Percentiles rank a stretch among this genome's conserved stretches.
phyloP scores from a whole-genome alignment of 2,113 vertebrate species.

The Poecilia latipinna region DNA sequence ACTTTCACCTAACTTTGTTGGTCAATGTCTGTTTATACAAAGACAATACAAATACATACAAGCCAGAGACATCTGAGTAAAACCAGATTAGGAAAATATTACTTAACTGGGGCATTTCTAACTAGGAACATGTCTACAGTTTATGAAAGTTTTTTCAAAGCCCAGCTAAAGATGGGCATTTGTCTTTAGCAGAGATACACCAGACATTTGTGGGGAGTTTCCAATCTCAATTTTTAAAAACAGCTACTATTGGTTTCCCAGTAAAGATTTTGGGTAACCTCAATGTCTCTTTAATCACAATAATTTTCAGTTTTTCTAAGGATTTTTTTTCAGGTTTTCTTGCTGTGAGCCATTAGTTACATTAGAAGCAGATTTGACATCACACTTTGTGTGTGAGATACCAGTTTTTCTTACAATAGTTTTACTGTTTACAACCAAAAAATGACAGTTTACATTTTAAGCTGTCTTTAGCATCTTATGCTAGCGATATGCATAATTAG shows the following conservation, averaged over 20 bases:
- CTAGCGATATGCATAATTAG: no score
- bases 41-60: neutral
- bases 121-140: neutral
- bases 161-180: neutral
- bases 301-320: neutral
- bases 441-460: neutral
- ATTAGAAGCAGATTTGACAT: neutral
- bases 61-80: neutral
- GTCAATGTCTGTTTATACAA: neutral
- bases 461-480: neutral
- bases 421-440: neutral
- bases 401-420: no score
- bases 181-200: conserved; percentile 9
- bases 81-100: neutral
- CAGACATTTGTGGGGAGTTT: no score
- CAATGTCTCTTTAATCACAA: no score
- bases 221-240: neutral
- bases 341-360: neutral
- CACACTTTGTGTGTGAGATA: no score
- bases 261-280: neutral
- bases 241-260: neutral
- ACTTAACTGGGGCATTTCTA: neutral
- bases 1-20: conserved; percentile 1
- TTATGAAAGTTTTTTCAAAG: neutral
- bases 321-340: neutral